Evolutionary conservation across 1,140 invertebrate species (phyloP), one percentile per base, ranked within the genome.

Genomic region (Bombus soroeensis): DNA sequence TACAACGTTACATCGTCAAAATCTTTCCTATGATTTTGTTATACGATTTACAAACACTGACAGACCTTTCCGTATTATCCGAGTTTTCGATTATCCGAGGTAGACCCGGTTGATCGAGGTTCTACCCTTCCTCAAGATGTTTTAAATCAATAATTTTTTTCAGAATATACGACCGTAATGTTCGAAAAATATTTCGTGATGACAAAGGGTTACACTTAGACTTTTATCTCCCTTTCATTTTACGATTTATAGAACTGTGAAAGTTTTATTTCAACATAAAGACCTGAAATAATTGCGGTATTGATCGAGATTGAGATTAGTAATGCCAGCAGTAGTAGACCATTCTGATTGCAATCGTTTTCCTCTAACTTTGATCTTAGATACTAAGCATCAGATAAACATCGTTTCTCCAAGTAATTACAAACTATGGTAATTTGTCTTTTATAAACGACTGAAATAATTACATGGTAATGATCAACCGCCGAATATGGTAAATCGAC

Each of bases 231-330:
- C 13, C 5, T 64, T 66, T 66, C 18, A 66, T 32, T 66, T 66
- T 18, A 15, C 2, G 4, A 66, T 66, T 32, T 32, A 18, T 62
- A n/a, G 4, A n/a, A 62, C 59, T 4, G 59, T 5, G 59, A 62
- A 62, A 62, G 59, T n/a, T 62, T n/a, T 62, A 62, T 62, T 62
- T n/a, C 59, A 62, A 62, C 59, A n/a, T 62, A 62, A n/a, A 62
- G 28, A 62, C 12, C 3, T 62, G 28, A 62, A 12, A 13, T n/a
- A 62, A 62, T 32, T 64, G 12, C 13, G 0, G 0, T 64, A 64
- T 32, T 32, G 62, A 64, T 32, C n/a, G 13, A 64, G 62, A 64
- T 64, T 32, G 13, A 64, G 62, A 32, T 64, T 64, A 64, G n/a
- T 4, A 64, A 32, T 32, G 10, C 62, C 13, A 53, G n/a, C n/a